These are phyloP conservation scores for Pammene aurita DNA, from an alignment of 2,888 invertebrate genomes.

Conservation along the genomic window DNA sequence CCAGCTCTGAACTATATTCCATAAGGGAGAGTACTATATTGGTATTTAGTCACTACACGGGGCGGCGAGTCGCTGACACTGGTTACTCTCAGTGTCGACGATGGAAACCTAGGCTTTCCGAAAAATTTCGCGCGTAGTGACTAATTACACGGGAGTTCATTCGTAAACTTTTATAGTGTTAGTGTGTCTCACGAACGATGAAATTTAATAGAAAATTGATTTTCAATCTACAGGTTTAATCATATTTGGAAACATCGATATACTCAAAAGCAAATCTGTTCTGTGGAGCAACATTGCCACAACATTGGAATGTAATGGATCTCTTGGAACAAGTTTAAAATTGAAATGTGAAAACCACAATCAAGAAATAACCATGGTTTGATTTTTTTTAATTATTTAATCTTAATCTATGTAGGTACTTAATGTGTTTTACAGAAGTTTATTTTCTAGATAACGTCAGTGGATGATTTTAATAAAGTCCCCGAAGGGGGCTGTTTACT, in stretches of 20 bases:
- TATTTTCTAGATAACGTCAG: slow-evolving; percentile 54
- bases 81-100: too few relatives aligned
- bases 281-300: slow-evolving; percentile 82
- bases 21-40: too few relatives aligned
- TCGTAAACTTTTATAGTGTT: too few relatives aligned
- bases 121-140: too few relatives aligned
- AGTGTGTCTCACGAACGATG: too few relatives aligned
- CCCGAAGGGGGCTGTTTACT: slow-evolving; percentile 85
- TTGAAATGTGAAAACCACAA: slow-evolving; percentile 81
- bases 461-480: slow-evolving; percentile 73
- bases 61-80: too few relatives aligned
- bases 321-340: slow-evolving; percentile 69
- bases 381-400: too few relatives aligned
- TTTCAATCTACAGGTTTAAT: slow-evolving; percentile 78
- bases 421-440: neutral
- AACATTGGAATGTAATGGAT: slow-evolving; percentile 69
- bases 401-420: too few relatives aligned
- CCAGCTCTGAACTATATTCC: too few relatives aligned
- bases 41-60: too few relatives aligned
- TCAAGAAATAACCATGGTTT: slow-evolving; percentile 65
- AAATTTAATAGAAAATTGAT: neutral
- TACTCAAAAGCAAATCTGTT: slow-evolving; percentile 72
- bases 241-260: slow-evolving; percentile 86
- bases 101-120: too few relatives aligned
- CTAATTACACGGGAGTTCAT: too few relatives aligned